Evolutionary conservation across 2,113 vertebrate species (phyloP), one percentile per base, ranked within the genome.

Genomic region (Chaenogobius annularis): DNA sequence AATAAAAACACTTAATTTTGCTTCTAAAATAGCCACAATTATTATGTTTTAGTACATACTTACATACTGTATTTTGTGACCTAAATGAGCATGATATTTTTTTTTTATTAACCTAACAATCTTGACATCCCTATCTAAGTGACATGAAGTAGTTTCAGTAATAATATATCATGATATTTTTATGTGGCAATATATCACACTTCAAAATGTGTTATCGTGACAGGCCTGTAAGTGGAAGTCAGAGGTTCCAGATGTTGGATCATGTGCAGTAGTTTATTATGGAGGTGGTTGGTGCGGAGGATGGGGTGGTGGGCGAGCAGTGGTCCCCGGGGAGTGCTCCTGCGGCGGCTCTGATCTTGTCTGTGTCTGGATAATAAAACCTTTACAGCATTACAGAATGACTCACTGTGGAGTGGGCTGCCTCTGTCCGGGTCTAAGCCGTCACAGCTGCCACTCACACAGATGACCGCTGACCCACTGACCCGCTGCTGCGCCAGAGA

Each of bases 321-420:
- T 71, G 47, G 10, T 85, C 87, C 68, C 79, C 15, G 1, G 82
- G 74, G 85, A 83, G 59, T 73, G 75, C 62, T 81, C 65, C 75
- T 79, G 78, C 85, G 83, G 85, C 74, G 79, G 74, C 86, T 88
- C 73, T 77, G 82, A 83, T 87, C 80, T 86, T 82, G 73, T 87
- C 82, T 84, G 59, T 4, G 58, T 31, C 77, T 76, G 78, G 86
- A 82, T 88, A 81, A 85, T 85, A 87, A 88, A 88, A 83, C 70
- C 78, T 83, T 83, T 76, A 78, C 80, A 87, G 75, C 66, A 73
- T 84, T 83, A 77, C 76, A 46, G 69, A 69, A 71, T 72, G 81
- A 83, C 80, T 87, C 80, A 82, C 78, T 50, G 59, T 64, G 66
- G 77, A 63, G 59, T 68, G 66, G 78, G 68, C 69, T 77, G 0